Base-by-base conservation (phyloP, 2,888 invertebrate genomes). In the Acronicta alni region DNA sequence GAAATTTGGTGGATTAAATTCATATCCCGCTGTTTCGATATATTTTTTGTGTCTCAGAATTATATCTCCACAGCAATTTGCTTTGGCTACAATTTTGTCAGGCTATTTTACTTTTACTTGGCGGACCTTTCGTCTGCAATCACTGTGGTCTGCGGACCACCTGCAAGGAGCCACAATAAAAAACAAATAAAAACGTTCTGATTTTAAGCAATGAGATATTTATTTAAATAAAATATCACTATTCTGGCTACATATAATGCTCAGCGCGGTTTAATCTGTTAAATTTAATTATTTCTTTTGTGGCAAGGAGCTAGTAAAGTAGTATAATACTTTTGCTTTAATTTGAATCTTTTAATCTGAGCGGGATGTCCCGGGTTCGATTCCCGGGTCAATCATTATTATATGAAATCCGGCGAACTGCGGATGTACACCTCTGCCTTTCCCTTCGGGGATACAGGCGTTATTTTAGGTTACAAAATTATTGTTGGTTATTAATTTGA, bases 61-160 rank as follows among this genome's bases (percentile, higher is more conserved):
- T 43, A 46, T 42, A 57, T 38, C 41, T 57, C 23, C 10, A 35
- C 53, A 43, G 65, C 54, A 69, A 74, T 69, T 72, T 75, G 46
- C 59, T 47, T 59, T 15, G 47, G 35, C 32, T 32, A 41, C 71
- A 59, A 58, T 62, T 66, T 59, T 7, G 51, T 55, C 18, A 51
- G 26, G 38, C 41, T 61, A 61, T 66, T 61, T 57, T 38, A 56
- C 43, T 56, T 53, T 54, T 35, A 48, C 18, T 59, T 57, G 57
- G 43, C 26, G 23, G 18, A 57, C 32, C 41, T 57, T 57, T 53
- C 38, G 51, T 38, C 38, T 46, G 20, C 57, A 57, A 57, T 59
- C 59, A 48, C 42, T 62, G 67, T 59, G 58, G 66, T 67, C 56
- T 38, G 44, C 17, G 48, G 71, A 71, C 72, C 67, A 71, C 72